Percentiles rank a stretch among this genome's conserved stretches.
These are phyloP conservation scores for Protodeltote pygarga DNA, from an alignment of 2,888 invertebrate species.

Conservation along the genomic window DNA sequence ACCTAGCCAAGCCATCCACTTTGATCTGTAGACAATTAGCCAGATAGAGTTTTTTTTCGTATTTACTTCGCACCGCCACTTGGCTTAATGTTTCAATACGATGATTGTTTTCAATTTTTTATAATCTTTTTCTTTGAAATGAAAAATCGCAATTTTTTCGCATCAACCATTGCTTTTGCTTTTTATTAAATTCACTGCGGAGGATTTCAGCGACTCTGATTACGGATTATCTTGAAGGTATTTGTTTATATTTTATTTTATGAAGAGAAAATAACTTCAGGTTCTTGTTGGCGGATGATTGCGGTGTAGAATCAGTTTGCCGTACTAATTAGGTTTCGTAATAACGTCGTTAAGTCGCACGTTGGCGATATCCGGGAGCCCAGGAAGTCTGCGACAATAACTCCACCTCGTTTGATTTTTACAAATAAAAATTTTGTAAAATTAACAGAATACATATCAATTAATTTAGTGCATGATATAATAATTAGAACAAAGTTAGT, in stretches of 20 bases:
- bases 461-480: too few relatives aligned
- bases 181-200: slow-evolving; percentile 56
- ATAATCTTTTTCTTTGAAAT: slow-evolving; percentile 55
- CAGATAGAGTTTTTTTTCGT: slow-evolving; percentile 76
- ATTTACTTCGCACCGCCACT: slow-evolving; percentile 64
- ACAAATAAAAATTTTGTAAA: too few relatives aligned
- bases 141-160: slow-evolving; percentile 62
- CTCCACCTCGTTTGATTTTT: too few relatives aligned
- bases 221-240: slow-evolving; percentile 48
- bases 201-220: slow-evolving; percentile 53
- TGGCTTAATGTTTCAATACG: slow-evolving; percentile 73
- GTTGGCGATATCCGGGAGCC: slow-evolving; percentile 56
- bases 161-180: slow-evolving; percentile 39
- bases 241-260: slow-evolving; percentile 45
- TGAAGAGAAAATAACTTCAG: slow-evolving; percentile 40
- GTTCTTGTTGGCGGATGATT: slow-evolving; percentile 3
- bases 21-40: slow-evolving; percentile 84
- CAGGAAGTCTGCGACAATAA: slow-evolving; percentile 53
- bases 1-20: slow-evolving; percentile 67
- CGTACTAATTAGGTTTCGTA: slow-evolving; percentile 44
- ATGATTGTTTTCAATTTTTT: slow-evolving; percentile 73
- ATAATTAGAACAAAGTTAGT: too few relatives aligned
- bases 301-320: slow-evolving; percentile 5
- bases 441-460: too few relatives aligned
- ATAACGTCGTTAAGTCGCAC: slow-evolving; percentile 28